Evolutionary conservation across 1,140 invertebrate genomes (phyloP), one percentile per base, ranked within the genome.

Genomic region (Drosophila nebulosa): DNA sequence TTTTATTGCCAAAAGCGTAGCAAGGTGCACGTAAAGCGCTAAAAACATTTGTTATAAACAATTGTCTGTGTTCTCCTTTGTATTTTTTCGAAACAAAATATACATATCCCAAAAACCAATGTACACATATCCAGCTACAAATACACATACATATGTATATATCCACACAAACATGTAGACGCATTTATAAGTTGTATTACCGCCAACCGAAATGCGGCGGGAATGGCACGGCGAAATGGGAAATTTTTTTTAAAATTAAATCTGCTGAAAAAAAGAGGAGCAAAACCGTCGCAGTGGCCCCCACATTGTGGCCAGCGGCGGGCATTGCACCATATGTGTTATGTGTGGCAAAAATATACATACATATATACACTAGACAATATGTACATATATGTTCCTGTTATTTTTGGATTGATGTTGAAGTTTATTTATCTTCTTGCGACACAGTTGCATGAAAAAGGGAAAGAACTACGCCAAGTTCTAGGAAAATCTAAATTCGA

Each of bases 31-130:
- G 79, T 76, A 80, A 35, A 46, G 42, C 55, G 69, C 69, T 69
- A 68, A 74, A 74, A 69, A 21, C 30, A 32, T 66, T 53, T 62
- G 26, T 61, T 81, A 74, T 85, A 85, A 85, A 85, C 81, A 85
- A 85, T 88, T 69, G 39, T 64, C 78, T 69, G 16, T 64, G 59
- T 30, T 30, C 64, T 57, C 56, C n/a, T n/a, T n/a, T n/a, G n/a
- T n/a, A n/a, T n/a, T n/a, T n/a, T n/a, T 24, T 56, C 12, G 10
- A 58, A 58, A 52, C 42, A 53, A 36, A 36, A 1, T 30, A 30
- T 30, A 30, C 27, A 30, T 27, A 27, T 27, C 4, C 9, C 55
- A 59, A 71, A 26, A 56, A n/a, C 55, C 12, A 30, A 30, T 57
- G 22, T 35, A 58, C 56, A 75, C 57, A 75, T 63, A 74, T 75